Evolutionary conservation across 2,888 invertebrate species (phyloP).

Genomic region (Leucoma salicis): DNA sequence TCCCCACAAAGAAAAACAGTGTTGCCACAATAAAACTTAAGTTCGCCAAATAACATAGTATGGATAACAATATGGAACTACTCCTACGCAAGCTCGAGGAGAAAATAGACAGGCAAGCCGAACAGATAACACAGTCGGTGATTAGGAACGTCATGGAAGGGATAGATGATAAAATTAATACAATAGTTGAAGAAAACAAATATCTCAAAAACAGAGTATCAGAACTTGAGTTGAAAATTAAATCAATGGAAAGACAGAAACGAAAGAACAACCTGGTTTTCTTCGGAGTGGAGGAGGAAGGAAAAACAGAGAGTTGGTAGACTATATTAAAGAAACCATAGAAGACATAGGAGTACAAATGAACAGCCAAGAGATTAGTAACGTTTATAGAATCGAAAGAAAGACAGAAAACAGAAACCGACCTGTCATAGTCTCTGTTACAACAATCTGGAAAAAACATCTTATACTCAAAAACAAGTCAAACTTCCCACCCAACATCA

Average conservation of each 20-base stretch:
- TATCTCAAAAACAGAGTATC: conserved; percentile 2
- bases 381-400: conserved; percentile 3
- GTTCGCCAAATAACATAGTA: too few relatives aligned
- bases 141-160: neutral
- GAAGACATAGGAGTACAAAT: neutral
- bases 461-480: neutral
- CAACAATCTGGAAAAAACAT: neutral
- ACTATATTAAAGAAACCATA: conserved; percentile 2
- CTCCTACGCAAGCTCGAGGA: too few relatives aligned
- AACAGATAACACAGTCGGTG: neutral
- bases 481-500: neutral
- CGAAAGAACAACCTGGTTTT: conserved; percentile 9
- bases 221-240: conserved; percentile 4
- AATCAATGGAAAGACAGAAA: conserved; percentile 3
- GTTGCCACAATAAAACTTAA: too few relatives aligned
- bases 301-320: conserved; percentile 3
- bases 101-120: too few relatives aligned
- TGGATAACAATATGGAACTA: too few relatives aligned
- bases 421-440: neutral
- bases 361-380: conserved; percentile 2
- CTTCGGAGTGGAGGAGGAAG: conserved; percentile 9
- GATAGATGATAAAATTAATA: conserved; percentile 1
- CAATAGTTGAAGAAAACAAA: conserved; percentile 6
- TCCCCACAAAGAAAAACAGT: too few relatives aligned
- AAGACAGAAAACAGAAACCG: neutral